Conservation (phyloP, 2,113 vertebrate species). For the Equus przewalskii region DNA sequence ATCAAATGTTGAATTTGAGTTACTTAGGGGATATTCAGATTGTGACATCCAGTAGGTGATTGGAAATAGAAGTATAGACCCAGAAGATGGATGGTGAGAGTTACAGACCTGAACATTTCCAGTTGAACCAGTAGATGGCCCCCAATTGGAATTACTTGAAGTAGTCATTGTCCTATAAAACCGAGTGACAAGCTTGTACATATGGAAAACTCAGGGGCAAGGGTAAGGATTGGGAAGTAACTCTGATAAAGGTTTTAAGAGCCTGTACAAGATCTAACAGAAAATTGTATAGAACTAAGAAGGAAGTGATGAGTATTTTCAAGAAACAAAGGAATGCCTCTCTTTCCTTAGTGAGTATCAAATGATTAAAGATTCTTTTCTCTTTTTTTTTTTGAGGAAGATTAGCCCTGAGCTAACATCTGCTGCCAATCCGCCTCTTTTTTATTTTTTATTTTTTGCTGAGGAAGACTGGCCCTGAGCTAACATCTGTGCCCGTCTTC, state of each 20-base stretch:
- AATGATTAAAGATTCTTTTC: constrained; percentile 45
- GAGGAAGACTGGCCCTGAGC: too few relatives aligned
- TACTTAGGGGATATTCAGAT: background rate
- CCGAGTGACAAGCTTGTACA: background rate
- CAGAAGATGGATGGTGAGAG: background rate
- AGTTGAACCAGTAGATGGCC: background rate
- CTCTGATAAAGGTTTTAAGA: background rate
- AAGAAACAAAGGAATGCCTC: background rate
- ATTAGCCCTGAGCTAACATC: too few relatives aligned
- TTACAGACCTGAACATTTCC: background rate
- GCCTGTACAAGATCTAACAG: background rate
- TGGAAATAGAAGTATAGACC: background rate
- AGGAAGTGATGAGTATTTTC: background rate
- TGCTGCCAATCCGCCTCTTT: too few relatives aligned
- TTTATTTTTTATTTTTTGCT: too few relatives aligned
- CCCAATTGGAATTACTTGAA: background rate
- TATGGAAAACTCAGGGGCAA: background rate
- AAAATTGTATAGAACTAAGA: background rate
- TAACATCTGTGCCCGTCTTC: too few relatives aligned
- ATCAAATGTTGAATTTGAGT: background rate
- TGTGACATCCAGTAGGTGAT: background rate
- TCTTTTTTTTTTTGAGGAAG: background rate
- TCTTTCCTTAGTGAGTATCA: constrained; percentile 19
- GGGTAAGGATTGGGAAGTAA: background rate
- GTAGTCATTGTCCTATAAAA: background rate